Base-by-base conservation (phyloP, 2,113 vertebrate species). In the Sebastes schlegelii region DNA sequence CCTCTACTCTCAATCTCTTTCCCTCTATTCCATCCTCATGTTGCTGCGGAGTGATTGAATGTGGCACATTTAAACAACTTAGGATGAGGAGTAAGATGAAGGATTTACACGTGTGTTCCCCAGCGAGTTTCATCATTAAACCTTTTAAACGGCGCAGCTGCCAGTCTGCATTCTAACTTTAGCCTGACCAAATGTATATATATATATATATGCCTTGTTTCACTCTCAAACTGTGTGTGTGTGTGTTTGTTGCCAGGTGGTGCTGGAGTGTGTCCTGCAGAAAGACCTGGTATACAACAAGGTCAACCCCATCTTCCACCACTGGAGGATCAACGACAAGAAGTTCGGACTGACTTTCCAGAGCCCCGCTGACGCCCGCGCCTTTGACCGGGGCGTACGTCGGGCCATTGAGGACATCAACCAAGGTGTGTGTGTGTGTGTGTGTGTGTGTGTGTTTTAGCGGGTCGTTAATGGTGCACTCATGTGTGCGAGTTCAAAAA, bases 281-380 rank as follows among this genome's bases (percentile, higher is more conserved):
- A 99, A 96, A 94, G 97, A 98, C 88, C 94, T 99, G 34, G 93
- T 99, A 91, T 99, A 99, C 92, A 99, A 99, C 95, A 99, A 99
- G 93, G 98, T 99, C 94, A 99, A 95, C 86, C 98, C 98, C 95
- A 99, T 98, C 89, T 99, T 99, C 95, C 98, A 99, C 95, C 98
- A 99, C 95, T 99, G 98, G 98, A 97, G 97, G 95, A 98, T 99
- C 91, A 97, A 98, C 89, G 97, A 99, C 91, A 99, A 99, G 90
- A 99, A 99, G 95, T 99, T 99, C 83, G 98, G 98, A 88, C 96
- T 99, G 92, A 99, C 98, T n/a, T 99, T 99, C 95, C 98, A 99
- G 93, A 99, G 98, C 95, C 98, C 98, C 45, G 98, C 98, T 55
- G 98, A 99, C 82, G 98, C 98, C 76, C 95, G 98, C 86, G 98